Evolutionary conservation across 2,888 invertebrate species (phyloP), one percentile per base, ranked within the genome.

Genomic region (Drosophila merina): DNA sequence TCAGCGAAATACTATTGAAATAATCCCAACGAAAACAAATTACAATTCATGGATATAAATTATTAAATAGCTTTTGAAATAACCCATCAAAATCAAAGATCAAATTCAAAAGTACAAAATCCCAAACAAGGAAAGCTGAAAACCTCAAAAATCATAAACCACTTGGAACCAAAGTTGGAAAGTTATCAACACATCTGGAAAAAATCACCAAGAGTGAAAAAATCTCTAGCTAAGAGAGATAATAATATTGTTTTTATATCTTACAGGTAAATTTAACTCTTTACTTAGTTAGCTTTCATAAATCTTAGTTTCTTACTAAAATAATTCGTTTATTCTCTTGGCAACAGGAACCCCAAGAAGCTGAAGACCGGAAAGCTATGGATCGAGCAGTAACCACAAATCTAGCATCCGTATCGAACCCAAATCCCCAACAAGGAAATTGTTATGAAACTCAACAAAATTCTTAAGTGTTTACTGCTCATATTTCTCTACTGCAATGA

Each of bases 381-480:
- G 84, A 78, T 57, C 84, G 69, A 63, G 40, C 64, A 68, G 69
- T 67, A 63, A 57, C 40, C 69, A 44, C 36, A 40, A 38, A 58
- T 49, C 69, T 67, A 25, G 31, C 20, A 54, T 44, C 48, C 33
- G 45, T 33, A 31, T 45, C 49, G 30, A 1, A 48, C 12, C 47
- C 59, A 51, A 31, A 71, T 55, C 66, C 57, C 67, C 42, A 57
- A 50, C 57, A 67, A 63, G 76, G 72, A 74, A 74, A 80, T 85
- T 85, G 88, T 85, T 80, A 85, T 85, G 85, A 85, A 86, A 85
- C 85, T 85, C 85, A 85, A 77, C 70, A 36, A 80, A 75, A 78
- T 85, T 79, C 63, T 78, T 52, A 87, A 85, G 74, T 82, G 57
- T 78, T 72, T 87, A 78, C 73, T 85, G 78, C 78, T 87, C 73